Evolutionary conservation across 2,888 invertebrate genomes (phyloP).

Genomic region (Lasioglossum figueresi): DNA sequence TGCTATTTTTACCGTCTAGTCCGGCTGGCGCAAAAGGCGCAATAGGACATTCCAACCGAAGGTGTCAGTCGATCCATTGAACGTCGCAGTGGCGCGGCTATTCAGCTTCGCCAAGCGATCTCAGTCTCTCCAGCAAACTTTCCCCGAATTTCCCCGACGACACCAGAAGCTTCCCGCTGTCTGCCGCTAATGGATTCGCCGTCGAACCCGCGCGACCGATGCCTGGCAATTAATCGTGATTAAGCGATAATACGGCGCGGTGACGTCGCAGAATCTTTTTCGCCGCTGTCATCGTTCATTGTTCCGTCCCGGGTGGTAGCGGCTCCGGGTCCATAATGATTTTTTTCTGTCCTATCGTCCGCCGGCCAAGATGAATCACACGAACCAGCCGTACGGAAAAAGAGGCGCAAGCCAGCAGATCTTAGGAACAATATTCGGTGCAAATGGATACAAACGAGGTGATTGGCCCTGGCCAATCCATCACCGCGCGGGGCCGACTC

Average conservation of each 20-base stretch:
- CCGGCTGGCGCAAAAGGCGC: too few relatives aligned
- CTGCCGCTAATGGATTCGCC: conserved; percentile 29
- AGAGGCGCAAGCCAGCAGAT: conserved; percentile 55
- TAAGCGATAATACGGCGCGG: conserved; percentile 55
- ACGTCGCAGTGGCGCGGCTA: neutral
- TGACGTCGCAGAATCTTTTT: conserved; percentile 63
- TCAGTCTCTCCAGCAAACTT: too few relatives aligned
- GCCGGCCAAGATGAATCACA: conserved; percentile 68
- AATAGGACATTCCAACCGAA: neutral
- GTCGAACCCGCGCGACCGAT: conserved; percentile 16
- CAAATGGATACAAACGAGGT: conserved; percentile 81
- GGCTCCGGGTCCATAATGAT: conserved; percentile 33
- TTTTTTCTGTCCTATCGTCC: conserved; percentile 34
- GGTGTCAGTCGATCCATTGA: neutral
- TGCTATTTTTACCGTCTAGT: too few relatives aligned
- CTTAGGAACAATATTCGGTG: conserved; percentile 77
- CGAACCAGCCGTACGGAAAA: conserved; percentile 38
- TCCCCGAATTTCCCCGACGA: conserved; percentile 33
- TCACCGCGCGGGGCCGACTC: conserved; percentile 67
- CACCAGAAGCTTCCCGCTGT: conserved; percentile 7
- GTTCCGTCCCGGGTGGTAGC: conserved; percentile 34
- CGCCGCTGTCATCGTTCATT: conserved; percentile 58
- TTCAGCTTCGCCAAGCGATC: neutral
- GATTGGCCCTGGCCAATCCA: conserved; percentile 79
- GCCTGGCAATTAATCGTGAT: conserved; percentile 66